A percentile compares a stretch with the other conserved stretches of the same genome.
These are phyloP conservation scores for Chalcosyrphus nemorum DNA, from an alignment of 2,888 invertebrate genomes.

Conservation along the genomic window DNA sequence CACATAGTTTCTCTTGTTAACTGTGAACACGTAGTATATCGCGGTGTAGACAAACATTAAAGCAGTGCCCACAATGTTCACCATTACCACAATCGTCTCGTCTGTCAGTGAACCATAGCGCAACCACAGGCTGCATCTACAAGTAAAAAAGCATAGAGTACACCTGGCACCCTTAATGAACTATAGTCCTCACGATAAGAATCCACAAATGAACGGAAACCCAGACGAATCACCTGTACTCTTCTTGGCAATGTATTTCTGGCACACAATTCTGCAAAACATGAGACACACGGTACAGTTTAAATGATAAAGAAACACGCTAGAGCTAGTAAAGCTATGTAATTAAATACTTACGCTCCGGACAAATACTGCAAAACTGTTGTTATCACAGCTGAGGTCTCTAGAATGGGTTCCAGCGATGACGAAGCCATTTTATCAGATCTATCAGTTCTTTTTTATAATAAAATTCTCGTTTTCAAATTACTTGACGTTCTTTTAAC, in stretches of 20 bases:
- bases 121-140: slow-evolving; percentile 90
- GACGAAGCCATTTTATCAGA: slow-evolving; percentile 63
- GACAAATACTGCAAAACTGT: slow-evolving; percentile 93
- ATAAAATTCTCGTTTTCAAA: slow-evolving; percentile 10
- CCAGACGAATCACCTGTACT: slow-evolving; percentile 90
- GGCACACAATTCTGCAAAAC: slow-evolving; percentile 88
- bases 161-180: no score
- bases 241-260: slow-evolving; percentile 88
- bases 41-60: slow-evolving; percentile 88
- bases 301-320: background rate
- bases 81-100: slow-evolving; percentile 88
- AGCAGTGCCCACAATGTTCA: slow-evolving; percentile 88
- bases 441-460: background rate
- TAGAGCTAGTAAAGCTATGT: background rate
- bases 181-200: slow-evolving; percentile 86
- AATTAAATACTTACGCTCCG: slow-evolving; percentile 88
- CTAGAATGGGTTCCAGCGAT: slow-evolving; percentile 77
- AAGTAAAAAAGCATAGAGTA: no score
- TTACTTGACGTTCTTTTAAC: background rate
- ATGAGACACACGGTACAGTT: background rate
- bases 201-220: slow-evolving; percentile 90
- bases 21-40: slow-evolving; percentile 88
- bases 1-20: slow-evolving; percentile 86
- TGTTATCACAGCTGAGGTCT: slow-evolving; percentile 86
- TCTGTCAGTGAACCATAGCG: slow-evolving; percentile 89